phyloP scores from a whole-genome alignment of 2,888 invertebrate genomes.

The Carcina quercana region DNA sequence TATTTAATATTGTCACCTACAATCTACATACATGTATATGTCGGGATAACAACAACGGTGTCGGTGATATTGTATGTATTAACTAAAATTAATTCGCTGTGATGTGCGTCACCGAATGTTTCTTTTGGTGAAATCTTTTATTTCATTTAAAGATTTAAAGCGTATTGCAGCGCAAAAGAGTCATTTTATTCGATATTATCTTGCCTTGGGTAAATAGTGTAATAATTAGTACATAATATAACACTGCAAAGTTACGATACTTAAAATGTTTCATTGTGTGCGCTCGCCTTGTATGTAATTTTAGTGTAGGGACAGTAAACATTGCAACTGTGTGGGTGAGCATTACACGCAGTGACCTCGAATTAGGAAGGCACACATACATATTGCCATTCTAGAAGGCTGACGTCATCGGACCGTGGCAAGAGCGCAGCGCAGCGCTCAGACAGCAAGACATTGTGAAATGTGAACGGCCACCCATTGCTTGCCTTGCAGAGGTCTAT shows the following conservation, averaged over 20 bases:
- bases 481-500: conserved; percentile 53
- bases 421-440: conserved; percentile 56
- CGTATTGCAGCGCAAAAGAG: no score
- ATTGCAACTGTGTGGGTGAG: conserved; percentile 66
- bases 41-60: no score
- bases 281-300: background rate
- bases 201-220: no score
- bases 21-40: no score
- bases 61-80: no score
- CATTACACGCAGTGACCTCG: conserved; percentile 61
- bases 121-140: no score
- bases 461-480: conserved; percentile 72
- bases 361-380: conserved; percentile 47
- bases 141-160: no score
- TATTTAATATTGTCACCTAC: no score
- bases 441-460: conserved; percentile 65
- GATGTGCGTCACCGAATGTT: no score
- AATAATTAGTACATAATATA: conserved; percentile 21
- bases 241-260: conserved; percentile 33
- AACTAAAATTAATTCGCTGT: no score
- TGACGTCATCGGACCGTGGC: conserved; percentile 59
- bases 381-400: conserved; percentile 64
- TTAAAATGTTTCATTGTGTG: background rate
- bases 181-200: no score
- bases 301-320: no score